These are phyloP conservation scores for Amiota communis DNA, from an alignment of 2,888 invertebrate species.

Conservation along the genomic window DNA sequence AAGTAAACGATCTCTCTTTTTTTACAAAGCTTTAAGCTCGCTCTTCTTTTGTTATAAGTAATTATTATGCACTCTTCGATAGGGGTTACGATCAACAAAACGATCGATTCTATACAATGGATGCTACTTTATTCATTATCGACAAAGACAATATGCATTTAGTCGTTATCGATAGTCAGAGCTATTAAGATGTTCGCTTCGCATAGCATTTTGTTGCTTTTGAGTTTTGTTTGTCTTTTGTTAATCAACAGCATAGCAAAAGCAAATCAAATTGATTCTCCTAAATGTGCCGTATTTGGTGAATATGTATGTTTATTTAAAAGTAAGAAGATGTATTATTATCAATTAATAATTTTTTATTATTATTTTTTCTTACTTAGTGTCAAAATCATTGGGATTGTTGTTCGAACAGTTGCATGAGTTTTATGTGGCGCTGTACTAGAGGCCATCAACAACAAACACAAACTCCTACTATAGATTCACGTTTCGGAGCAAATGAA, in stretches of 20 bases:
- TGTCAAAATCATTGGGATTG: conserved; percentile 69
- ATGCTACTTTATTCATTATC: background rate
- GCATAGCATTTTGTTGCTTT: conserved; percentile 16
- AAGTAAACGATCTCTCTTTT: no score
- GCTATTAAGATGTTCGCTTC: conserved; percentile 48
- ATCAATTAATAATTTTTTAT: no score
- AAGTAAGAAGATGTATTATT: background rate
- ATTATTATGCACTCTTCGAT: background rate
- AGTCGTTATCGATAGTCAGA: conserved; percentile 50
- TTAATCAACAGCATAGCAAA: background rate
- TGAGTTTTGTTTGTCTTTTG: conserved; percentile 27
- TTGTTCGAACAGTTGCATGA: conserved; percentile 68
- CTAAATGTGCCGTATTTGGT: conserved; percentile 50
- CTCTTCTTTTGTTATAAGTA: background rate
- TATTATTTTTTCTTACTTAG: conserved; percentile 45
- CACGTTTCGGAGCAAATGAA: conserved; percentile 12
- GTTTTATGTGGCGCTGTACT: conserved; percentile 61
- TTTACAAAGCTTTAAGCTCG: background rate
- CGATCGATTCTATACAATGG: no score
- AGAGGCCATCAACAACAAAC: conserved; percentile 28
- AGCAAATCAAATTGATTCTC: conserved; percentile 19
- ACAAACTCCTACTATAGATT: background rate
- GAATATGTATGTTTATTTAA: conserved; percentile 58
- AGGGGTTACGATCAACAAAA: background rate
- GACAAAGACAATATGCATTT: conserved; percentile 28